These are phyloP conservation scores for Agriopis aurantiaria DNA, from an alignment of 2,888 invertebrate genomes.

Conservation along the genomic window DNA sequence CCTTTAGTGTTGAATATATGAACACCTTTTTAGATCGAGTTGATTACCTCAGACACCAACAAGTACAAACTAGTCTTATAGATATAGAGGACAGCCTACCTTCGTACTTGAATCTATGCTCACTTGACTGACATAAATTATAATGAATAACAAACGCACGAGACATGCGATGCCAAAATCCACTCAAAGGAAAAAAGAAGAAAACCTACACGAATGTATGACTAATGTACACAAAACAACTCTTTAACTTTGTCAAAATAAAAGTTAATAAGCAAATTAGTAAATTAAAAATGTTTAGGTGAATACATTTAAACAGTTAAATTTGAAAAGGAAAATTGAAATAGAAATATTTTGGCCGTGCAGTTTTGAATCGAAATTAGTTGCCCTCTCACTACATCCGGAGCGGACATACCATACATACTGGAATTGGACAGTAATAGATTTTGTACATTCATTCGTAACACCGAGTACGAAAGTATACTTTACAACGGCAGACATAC, in stretches of 20 bases:
- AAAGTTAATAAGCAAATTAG: no score
- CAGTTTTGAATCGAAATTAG: conserved; percentile 25
- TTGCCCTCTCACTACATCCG: conserved; percentile 47
- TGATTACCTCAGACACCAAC: conserved; percentile 54
- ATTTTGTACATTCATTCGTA: conserved; percentile 12
- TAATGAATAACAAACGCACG: no score
- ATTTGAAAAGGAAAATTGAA: neutral
- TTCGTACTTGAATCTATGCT: neutral
- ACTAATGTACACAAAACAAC: no score
- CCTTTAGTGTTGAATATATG: conserved; percentile 35
- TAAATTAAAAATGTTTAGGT: no score
- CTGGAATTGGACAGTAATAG: conserved; percentile 1
- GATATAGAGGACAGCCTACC: conserved; percentile 50
- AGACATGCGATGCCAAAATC: no score
- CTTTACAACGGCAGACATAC: neutral
- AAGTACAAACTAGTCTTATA: conserved; percentile 58
- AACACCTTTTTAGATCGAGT: conserved; percentile 57
- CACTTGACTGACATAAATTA: neutral
- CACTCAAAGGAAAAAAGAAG: no score
- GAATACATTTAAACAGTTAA: neutral
- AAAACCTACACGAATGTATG: no score
- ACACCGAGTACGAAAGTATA: conserved; percentile 8
- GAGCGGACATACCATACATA: conserved; percentile 48
- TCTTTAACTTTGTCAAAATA: no score
- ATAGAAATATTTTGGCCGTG: neutral